Base-by-base conservation (phyloP, 2,797 vertebrate species). In the Telmatherina bonti region DNA sequence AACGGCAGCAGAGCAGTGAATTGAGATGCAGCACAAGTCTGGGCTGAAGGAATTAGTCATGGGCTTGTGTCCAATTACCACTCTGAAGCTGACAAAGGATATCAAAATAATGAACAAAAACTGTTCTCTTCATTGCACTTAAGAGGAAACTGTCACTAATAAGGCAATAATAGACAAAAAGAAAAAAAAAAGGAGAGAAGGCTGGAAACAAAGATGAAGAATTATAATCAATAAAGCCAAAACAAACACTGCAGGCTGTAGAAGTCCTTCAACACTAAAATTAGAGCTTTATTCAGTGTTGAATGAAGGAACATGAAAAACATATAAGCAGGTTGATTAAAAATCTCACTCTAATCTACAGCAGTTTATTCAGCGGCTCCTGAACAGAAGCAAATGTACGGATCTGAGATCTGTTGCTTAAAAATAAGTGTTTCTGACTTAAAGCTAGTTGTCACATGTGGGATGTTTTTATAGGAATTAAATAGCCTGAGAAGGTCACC, bases 41-140 rank as follows among this genome's bases (percentile, higher is more conserved):
- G 62, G 62, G 74, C 66, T 67, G 71, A 74, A 67, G 61, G 80
- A 89, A 89, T 84, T 85, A 85, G 74, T 81, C 79, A 79, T 62
- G 74, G 84, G 72, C 9, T 70, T 85, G 81, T 75, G 85, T 84
- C 83, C 86, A 89, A 89, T 89, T 88, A 89, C 67, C 62, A 22
- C 74, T 67, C 78, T n/a, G 70, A 73, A 78, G 67, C 52, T 52
- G 58, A 79, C 78, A 81, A 76, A 80, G 67, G 65, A 53, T 67
- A 66, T 82, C 70, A 78, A 75, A 87, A 85, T 80, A 82, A 85
- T 72, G 77, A 88, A 82, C 56, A 54, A 56, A 81, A 76, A 26
- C 67, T 38, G 68, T 29, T 67, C 47, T 70, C 70, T 36, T 73
- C 53, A 5, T 60, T 27, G 75, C 20, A 49, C 74, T 74, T 59